Conservation (phyloP, 92 coral and sea anemone genomes). For the Muricea muricata region DNA sequence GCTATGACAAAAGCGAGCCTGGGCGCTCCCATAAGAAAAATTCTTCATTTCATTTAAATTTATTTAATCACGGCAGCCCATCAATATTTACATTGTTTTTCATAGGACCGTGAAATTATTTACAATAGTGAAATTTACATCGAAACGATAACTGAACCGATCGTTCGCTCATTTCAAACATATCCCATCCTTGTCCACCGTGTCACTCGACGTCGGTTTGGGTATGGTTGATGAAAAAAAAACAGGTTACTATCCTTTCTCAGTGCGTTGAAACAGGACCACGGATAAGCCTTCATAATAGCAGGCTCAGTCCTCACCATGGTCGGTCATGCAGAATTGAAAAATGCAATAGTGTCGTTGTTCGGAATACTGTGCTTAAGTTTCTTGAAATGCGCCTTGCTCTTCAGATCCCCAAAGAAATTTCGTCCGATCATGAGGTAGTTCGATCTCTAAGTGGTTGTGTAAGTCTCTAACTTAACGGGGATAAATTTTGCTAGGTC, state of each 20-base stretch:
- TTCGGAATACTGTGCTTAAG: conserved; percentile 33
- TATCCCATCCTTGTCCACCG: conserved; percentile 71
- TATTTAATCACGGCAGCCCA: no score
- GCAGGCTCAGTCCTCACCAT: conserved; percentile 74
- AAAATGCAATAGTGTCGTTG: conserved; percentile 61
- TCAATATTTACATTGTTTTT: no score
- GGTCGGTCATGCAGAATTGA: conserved; percentile 60
- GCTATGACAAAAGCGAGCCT: conserved; percentile 59
- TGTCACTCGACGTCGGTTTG: conserved; percentile 60
- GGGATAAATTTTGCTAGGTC: conserved; percentile 55
- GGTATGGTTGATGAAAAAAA: conserved; percentile 72
- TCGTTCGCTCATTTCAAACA: conserved; percentile 69
- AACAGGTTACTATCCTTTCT: conserved; percentile 60
- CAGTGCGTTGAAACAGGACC: conserved; percentile 61
- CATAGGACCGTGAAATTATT: no score
- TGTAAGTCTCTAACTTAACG: conserved; percentile 50
- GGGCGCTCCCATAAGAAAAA: conserved; percentile 72
- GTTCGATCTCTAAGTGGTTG: conserved; percentile 44
- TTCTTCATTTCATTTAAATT: no score
- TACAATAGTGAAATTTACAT: no score
- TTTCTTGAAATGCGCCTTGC: conserved; percentile 46
- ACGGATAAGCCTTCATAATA: conserved; percentile 75
- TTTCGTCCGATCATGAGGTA: conserved; percentile 48
- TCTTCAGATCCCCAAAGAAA: conserved; percentile 45
- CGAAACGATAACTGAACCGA: conserved; percentile 57